Evolutionary conservation across 2,888 invertebrate genomes (phyloP).

Genomic region (Temnothorax unifasciatus): DNA sequence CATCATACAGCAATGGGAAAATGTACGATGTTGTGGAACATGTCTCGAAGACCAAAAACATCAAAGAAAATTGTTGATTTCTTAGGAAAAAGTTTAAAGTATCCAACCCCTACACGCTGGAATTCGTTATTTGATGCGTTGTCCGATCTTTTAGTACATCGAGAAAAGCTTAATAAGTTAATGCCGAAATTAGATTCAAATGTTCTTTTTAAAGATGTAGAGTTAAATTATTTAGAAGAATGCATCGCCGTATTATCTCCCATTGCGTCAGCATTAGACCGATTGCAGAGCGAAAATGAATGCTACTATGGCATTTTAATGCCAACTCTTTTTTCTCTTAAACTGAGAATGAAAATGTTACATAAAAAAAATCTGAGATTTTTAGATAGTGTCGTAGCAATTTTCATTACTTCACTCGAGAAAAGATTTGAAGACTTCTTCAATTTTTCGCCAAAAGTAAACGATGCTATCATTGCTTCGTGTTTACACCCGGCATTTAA

Average conservation of each 20-base stretch:
- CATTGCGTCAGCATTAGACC: slow-evolving; percentile 15
- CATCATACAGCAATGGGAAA: too few relatives aligned
- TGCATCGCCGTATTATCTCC: slow-evolving; percentile 16
- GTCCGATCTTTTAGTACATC: too few relatives aligned
- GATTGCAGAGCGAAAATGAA: slow-evolving; percentile 13
- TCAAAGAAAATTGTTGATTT: too few relatives aligned
- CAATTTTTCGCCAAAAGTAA: background rate
- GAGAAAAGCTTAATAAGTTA: background rate
- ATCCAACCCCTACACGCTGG: too few relatives aligned
- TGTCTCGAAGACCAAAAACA: too few relatives aligned
- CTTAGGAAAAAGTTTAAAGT: too few relatives aligned
- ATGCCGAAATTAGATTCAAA: background rate
- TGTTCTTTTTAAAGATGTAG: slow-evolving; percentile 6
- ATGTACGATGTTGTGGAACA: too few relatives aligned
- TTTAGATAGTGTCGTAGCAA: slow-evolving; percentile 8
- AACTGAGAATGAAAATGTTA: background rate
- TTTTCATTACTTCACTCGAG: slow-evolving; percentile 8
- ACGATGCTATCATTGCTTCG: slow-evolving; percentile 19
- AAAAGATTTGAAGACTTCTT: background rate
- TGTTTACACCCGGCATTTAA: slow-evolving; percentile 10
- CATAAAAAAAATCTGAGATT: background rate
- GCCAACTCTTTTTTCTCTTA: slow-evolving; percentile 15
- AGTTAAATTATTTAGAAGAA: slow-evolving; percentile 15
- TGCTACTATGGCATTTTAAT: slow-evolving; percentile 20
- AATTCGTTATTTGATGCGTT: too few relatives aligned